phyloP scores from a whole-genome alignment of 64 coral and sea anemone genomes.

The Orbicella faveolata region DNA sequence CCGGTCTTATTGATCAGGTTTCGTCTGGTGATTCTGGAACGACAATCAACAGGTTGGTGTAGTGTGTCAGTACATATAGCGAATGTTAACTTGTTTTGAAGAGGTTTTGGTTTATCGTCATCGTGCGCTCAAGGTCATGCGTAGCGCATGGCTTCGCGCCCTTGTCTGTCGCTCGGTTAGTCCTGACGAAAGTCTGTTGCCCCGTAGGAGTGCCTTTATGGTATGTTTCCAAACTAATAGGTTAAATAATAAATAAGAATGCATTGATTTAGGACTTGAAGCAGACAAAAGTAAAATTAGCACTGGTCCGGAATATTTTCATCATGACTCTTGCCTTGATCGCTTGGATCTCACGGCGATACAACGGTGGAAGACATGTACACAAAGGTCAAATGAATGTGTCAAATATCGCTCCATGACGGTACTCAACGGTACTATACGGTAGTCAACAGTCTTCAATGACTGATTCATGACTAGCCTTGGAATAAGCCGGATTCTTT shows the following conservation, averaged over 20 bases:
- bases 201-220: background rate
- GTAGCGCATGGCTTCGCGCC: background rate
- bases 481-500: too few relatives aligned
- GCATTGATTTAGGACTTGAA: background rate
- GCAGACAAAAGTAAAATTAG: background rate
- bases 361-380: too few relatives aligned
- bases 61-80: background rate
- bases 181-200: background rate
- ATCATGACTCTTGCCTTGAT: background rate
- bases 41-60: slow-evolving; percentile 11
- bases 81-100: background rate
- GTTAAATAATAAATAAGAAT: background rate
- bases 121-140: too few relatives aligned
- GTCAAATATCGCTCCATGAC: slow-evolving; percentile 5
- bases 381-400: slow-evolving; percentile 16
- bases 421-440: background rate
- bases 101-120: background rate
- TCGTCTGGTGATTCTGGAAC: background rate
- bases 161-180: background rate
- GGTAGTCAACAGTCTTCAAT: background rate
- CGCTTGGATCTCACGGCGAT: background rate
- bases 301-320: background rate
- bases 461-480: background rate
- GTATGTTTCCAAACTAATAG: background rate
- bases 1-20: background rate